Evolutionary conservation across 2,113 vertebrate species (phyloP).

Genomic region (Rafetus swinhoei): DNA sequence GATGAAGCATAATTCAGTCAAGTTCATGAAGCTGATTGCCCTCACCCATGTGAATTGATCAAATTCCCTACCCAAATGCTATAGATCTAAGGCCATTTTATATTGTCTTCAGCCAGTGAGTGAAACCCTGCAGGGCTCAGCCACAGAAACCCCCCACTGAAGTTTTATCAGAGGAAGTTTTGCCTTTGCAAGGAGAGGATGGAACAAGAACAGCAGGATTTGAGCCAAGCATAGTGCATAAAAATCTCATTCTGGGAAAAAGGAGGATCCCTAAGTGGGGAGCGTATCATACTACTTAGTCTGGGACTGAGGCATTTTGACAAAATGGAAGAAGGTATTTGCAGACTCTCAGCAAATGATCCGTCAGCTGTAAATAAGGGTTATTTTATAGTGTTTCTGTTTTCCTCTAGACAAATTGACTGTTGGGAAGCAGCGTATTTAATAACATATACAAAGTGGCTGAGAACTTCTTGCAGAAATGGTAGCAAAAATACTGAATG

Average conservation of each 20-base stretch:
- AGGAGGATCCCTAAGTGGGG: not conserved
- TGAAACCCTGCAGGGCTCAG: not conserved
- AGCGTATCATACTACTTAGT: not conserved
- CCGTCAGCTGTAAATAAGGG: not conserved
- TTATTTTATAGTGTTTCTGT: not conserved
- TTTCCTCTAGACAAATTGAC: not conserved
- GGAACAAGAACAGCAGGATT: not conserved
- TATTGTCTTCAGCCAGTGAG: not conserved
- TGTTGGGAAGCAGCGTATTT: not conserved
- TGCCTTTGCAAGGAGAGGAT: not conserved
- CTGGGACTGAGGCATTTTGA: accelerated
- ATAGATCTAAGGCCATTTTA: not conserved
- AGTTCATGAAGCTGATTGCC: not conserved
- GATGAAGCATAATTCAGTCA: not conserved
- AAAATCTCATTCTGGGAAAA: accelerated
- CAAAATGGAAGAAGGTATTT: not conserved
- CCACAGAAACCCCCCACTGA: accelerated
- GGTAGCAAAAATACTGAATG: not conserved
- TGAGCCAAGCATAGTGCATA: not conserved
- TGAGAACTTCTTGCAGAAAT: not conserved
- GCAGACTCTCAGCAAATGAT: not conserved
- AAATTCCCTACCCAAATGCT: accelerated
- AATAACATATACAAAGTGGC: not conserved
- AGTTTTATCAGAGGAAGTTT: not conserved
- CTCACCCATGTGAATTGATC: not conserved